Percentiles rank a stretch among this genome's conserved stretches.
These are phyloP conservation scores for Jordanella pulchra DNA, from an alignment of 2,797 vertebrate species.

Conservation along the genomic window DNA sequence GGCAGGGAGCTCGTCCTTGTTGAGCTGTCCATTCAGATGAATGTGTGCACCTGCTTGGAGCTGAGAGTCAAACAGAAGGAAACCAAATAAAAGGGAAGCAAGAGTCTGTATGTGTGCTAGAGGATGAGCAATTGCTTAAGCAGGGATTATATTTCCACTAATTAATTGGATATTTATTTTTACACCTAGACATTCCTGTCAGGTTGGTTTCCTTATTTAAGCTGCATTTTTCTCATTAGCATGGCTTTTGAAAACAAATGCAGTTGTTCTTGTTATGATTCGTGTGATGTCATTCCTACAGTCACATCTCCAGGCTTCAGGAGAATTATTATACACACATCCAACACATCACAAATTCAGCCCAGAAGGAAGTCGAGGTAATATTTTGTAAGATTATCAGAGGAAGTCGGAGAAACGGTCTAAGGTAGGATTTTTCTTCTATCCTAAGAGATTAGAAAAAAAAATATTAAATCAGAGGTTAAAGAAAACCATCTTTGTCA, in stretches of 20 bases:
- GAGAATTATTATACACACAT: not conserved
- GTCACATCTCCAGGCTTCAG: not conserved
- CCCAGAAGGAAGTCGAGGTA: not conserved
- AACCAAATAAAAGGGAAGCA: slow-evolving; percentile 8
- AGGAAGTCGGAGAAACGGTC: not conserved
- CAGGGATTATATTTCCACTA: not conserved
- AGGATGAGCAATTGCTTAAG: slow-evolving; percentile 11
- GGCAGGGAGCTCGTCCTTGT: slow-evolving; percentile 15
- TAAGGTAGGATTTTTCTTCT: not conserved
- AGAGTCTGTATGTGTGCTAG: not conserved
- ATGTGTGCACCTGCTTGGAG: slow-evolving; percentile 33
- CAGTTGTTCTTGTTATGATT: not conserved
- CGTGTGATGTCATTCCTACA: not conserved
- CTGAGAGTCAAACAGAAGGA: slow-evolving; percentile 16
- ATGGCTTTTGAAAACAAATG: not conserved
- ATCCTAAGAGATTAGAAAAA: not conserved
- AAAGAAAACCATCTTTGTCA: not conserved
- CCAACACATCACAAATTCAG: not conserved
- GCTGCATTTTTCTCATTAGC: not conserved
- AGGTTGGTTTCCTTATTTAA: not conserved
- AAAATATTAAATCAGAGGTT: not conserved
- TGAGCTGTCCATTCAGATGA: slow-evolving; percentile 22
- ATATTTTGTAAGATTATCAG: not conserved
- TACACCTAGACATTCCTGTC: not conserved
- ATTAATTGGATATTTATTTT: not conserved